These are phyloP conservation scores for Bagarius yarrelli DNA, from an alignment of 2,113 vertebrate genomes.

Conservation along the genomic window DNA sequence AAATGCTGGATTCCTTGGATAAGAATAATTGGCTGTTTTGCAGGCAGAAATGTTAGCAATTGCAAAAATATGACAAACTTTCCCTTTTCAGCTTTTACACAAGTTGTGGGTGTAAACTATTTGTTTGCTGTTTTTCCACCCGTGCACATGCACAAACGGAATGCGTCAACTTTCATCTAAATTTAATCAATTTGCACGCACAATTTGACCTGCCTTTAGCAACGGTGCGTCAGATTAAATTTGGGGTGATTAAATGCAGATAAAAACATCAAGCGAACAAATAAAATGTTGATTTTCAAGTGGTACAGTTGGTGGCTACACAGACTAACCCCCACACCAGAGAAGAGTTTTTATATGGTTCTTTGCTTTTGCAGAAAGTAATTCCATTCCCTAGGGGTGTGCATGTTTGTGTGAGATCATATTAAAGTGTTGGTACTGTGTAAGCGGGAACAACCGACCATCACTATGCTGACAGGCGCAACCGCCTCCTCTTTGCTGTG, in stretches of 20 bases:
- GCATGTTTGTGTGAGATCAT: slow-evolving; percentile 52
- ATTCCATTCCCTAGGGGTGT: slow-evolving; percentile 36
- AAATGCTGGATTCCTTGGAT: too few species aligned
- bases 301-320: background rate
- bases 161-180: background rate
- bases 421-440: slow-evolving; percentile 53
- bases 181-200: background rate
- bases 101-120: background rate
- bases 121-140: background rate
- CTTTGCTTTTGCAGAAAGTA: background rate
- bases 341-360: slow-evolving; percentile 24
- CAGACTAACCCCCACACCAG: too few species aligned
- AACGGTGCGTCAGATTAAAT: background rate
- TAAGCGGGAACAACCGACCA: slow-evolving; percentile 50
- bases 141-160: background rate
- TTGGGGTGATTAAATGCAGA: background rate
- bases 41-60: background rate
- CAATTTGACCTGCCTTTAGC: background rate
- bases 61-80: background rate
- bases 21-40: too few species aligned
- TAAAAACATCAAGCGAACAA: slow-evolving; percentile 14
- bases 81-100: background rate
- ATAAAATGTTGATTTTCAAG: background rate
- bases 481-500: slow-evolving; percentile 20
- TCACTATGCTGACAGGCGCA: slow-evolving; percentile 43